A percentile compares a stretch with the other conserved stretches of the same genome.
phyloP scores from a whole-genome alignment of 2,113 vertebrate genomes.

The Fregata magnificens region DNA sequence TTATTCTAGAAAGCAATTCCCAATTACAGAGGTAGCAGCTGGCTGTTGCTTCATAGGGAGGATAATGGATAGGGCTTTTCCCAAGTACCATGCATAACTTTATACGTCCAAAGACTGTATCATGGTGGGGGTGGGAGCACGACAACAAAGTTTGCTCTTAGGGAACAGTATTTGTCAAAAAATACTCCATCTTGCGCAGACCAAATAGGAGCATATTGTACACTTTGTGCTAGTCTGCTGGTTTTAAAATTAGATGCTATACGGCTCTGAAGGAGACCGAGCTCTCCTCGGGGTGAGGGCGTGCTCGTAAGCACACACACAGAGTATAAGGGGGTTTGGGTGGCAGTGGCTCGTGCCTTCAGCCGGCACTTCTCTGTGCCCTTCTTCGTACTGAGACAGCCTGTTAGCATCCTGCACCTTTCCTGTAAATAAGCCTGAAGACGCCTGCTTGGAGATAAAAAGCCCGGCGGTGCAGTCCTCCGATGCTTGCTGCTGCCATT shows the following conservation, averaged over 20 bases:
- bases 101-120: neutral
- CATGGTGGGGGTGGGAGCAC: rapidly evolving
- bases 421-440: neutral
- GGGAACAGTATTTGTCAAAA: neutral
- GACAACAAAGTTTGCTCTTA: neutral
- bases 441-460: neutral
- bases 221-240: neutral
- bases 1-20: neutral
- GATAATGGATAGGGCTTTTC: neutral
- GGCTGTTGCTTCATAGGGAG: neutral
- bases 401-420: neutral
- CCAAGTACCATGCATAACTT: neutral
- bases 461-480: neutral
- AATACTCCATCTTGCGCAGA: neutral
- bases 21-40: neutral
- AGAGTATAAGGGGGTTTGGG: neutral
- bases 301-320: rapidly evolving
- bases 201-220: neutral
- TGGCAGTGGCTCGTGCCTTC: neutral
- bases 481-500: neutral
- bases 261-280: neutral
- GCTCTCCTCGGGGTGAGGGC: rapidly evolving
- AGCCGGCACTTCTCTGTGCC: neutral
- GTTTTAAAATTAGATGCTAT: neutral
- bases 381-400: neutral